These are phyloP conservation scores for Phoenicopterus ruber DNA, from an alignment of 2,113 vertebrate species.

Conservation along the genomic window DNA sequence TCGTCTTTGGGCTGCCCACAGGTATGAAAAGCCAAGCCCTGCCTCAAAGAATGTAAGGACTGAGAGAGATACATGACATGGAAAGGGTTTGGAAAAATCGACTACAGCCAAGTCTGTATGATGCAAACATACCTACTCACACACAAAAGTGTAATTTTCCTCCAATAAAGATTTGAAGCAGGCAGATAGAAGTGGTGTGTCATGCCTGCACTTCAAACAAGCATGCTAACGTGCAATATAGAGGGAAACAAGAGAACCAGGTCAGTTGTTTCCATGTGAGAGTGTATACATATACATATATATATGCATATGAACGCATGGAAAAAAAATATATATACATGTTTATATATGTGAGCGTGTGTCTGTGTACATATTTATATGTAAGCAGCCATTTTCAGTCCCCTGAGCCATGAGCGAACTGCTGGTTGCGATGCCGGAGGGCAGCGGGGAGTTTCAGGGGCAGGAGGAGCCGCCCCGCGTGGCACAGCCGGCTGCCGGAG, in stretches of 20 bases:
- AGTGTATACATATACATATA: no score
- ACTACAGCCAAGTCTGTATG: background rate
- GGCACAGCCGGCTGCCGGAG: background rate
- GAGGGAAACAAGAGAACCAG: background rate
- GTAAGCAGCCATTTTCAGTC: background rate
- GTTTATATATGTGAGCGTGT: background rate
- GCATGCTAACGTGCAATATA: background rate
- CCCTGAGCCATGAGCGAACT: background rate
- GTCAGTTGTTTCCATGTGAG: background rate
- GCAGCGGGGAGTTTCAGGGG: background rate
- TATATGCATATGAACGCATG: background rate
- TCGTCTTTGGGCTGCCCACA: background rate
- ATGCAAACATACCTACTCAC: background rate
- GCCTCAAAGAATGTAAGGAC: background rate
- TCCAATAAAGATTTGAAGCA: background rate
- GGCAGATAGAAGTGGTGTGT: background rate
- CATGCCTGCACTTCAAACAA: background rate
- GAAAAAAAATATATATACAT: background rate
- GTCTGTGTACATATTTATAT: background rate
- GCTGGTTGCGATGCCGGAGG: background rate
- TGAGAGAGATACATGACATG: background rate
- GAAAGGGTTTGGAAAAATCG: background rate
- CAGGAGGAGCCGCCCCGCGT: background rate
- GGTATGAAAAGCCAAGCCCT: background rate
- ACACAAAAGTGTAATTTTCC: background rate